Evolutionary conservation across 2,113 vertebrate genomes (phyloP), one percentile per base, ranked within the genome.

Genomic region (Leptocoma aspasia): DNA sequence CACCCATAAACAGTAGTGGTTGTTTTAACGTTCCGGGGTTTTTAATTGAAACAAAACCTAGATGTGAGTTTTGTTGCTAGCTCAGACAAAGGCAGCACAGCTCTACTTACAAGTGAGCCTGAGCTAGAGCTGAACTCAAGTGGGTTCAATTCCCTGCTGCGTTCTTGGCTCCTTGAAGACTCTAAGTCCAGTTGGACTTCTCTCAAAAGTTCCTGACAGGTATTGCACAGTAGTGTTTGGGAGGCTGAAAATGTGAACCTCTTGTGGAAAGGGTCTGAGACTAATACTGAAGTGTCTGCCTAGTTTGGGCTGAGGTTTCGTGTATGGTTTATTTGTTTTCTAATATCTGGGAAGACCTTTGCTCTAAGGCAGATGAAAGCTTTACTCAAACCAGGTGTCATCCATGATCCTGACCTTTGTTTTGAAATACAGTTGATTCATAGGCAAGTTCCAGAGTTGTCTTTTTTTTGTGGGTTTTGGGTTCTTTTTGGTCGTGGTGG

Each of bases 371-470:
- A 75, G 30, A 8, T 63, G 31, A 80, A 68, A 80, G 9, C 21
- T 86, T 60, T 61, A 57, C 6, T 82, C 9, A 31, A 90, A 33
- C 10, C 6, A 16, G 16, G 4, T 60, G 9, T 63, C 27, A 31
- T 22, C 0, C 0, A 12, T 27, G 4, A 77, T 83, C 28, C 18
- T 6, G 4, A 12, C 4, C 49, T 91, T 44, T 82, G 7, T 42
- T 80, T 82, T 72, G 37, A 89, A 82, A 53, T 61, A 17, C 7
- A 45, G 2, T 15, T 54, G 17, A 33, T 59, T 84, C 41, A 44
- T 81, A 66, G 37, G 9, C 53, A 72, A 35, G 21, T 91, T 91
- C 13, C 27, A 65, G 30, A 54, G 26, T 59, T 12, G 18, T 37
- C 8, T 3, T 7, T 16, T 52, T 49, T 59, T 39, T 4, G 33